Evolutionary conservation across 2,113 vertebrate species (phyloP), one percentile per base, ranked within the genome.

Genomic region (Nyctereutes procyonoides): DNA sequence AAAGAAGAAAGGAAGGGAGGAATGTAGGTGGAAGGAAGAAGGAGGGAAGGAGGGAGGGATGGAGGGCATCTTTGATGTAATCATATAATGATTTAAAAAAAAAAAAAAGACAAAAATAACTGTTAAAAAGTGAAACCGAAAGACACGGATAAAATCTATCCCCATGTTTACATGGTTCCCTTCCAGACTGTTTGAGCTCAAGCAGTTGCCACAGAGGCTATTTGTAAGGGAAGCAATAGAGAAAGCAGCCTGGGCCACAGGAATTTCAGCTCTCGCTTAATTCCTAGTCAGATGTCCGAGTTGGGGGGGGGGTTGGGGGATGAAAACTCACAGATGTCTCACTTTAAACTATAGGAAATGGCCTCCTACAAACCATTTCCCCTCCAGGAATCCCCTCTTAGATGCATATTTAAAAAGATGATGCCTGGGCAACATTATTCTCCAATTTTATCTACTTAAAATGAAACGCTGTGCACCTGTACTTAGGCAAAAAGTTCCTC

Each of bases 1-100:
- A 22, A 10, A 3, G 8, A 28, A 0, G 14, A 26, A 15, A 9
- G 24, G 24, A 17, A 56, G 2, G 8, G 4, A 19, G 11, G 10
- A 30, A 19, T 43, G 43, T 43, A 43, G 43, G 43, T 43, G 43
- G 2, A 24, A 8, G 43, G 2, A 24, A 8, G 35, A 11, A 22
- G 30, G 11, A 10, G 30, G 11, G 6, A 10, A 3, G 4, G 38
- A 17, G 3, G 16, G 2, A 22, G 14, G 26, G 6, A 16, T 13
- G 11, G 5, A 32, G 5, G 5, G 22, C 43, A 17, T 16, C 24
- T 77, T 30, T 30, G 43, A 76, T 51, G 15, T 51, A 93, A 26
- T 65, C 26, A 77, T 5, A 51, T n/a, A n/a, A 86, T 58, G 32
- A 35, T 77, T 35, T 16, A 14, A 19, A n/a, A 7, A 35, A 48